These are phyloP conservation scores for Crotalus viridis DNA, from an alignment of 2,113 vertebrate genomes.

Conservation along the genomic window DNA sequence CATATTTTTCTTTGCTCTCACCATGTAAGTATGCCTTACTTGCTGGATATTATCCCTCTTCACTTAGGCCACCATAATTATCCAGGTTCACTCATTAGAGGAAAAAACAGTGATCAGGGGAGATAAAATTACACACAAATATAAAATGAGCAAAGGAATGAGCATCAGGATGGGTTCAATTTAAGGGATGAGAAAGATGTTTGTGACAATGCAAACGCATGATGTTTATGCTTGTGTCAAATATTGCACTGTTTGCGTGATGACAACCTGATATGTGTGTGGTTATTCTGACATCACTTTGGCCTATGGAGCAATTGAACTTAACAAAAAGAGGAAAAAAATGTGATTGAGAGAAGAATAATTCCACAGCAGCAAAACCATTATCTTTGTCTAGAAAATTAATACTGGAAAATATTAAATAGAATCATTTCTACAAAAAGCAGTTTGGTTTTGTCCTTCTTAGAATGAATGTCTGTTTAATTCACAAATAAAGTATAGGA, in stretches of 20 bases:
- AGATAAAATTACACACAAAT: not conserved
- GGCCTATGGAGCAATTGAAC: not conserved
- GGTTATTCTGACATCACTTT: not conserved
- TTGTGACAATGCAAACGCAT: not conserved
- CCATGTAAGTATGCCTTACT: not conserved
- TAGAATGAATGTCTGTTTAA: conserved; percentile 9
- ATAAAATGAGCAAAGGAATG: not conserved
- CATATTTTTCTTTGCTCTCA: not conserved
- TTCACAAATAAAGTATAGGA: conserved; percentile 12
- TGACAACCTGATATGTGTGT: not conserved
- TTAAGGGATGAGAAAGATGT: not conserved
- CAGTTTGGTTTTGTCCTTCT: not conserved
- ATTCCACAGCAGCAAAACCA: not conserved
- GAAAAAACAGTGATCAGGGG: not conserved
- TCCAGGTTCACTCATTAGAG: not conserved
- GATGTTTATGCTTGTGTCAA: not conserved
- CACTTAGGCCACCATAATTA: not conserved
- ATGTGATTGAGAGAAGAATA: not conserved
- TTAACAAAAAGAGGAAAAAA: not conserved
- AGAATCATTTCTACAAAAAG: not conserved
- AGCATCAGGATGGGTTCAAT: not conserved
- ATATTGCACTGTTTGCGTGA: not conserved
- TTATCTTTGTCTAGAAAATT: not conserved
- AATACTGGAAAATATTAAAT: not conserved
- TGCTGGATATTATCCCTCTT: not conserved